Base-by-base conservation (phyloP, 2,888 invertebrate species). In the Harpalus rufipes region DNA sequence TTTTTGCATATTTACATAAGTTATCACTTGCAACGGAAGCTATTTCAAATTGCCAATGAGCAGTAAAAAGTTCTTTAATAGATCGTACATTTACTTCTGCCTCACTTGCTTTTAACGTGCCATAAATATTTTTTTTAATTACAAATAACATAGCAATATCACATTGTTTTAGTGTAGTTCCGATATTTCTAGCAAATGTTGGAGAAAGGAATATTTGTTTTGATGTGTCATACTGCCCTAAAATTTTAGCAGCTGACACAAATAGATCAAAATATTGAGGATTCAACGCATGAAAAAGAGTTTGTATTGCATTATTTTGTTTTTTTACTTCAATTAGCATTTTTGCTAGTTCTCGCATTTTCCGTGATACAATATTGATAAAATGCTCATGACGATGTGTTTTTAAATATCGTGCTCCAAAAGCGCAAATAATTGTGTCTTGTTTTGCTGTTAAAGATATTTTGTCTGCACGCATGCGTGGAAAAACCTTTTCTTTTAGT, bases 121-220 rank as follows among this genome's bases (percentile, higher is more conserved):
- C 74, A 68, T 41, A 72, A 16, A 86, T 39, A 14, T 74, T 12
- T 80, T 86, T 84, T 86, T 82, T 86, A 85, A 87, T 87, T 12
- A 72, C 41, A 12, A 32, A 39, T 32, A 72, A 7, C 10, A 72
- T 39, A 10, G 87, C 88, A 41, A 87, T 86, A 39, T 88, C 87
- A 78, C 88, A 88, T 58, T 88, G 87, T 85, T 88, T 87, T 25
- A 88, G 81, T 21, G 86, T 25, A 63, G 86, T 88, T 25, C 81
- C 86, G 12, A 88, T 87, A 86, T 88, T 88, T 78, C 87, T 85
- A 41, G 87, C 87, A 81, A 63, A 86, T 18, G 87, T 86, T 14
- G 87, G 86, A 14, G 87, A 82, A 39, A 88, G 44, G 21, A 56
- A 14, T 88, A 86, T 63, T 84, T 87, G 83, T 86, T 76, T 16